phyloP scores from a whole-genome alignment of 1,140 invertebrate genomes.

The Aphelenchoides avenae region DNA sequence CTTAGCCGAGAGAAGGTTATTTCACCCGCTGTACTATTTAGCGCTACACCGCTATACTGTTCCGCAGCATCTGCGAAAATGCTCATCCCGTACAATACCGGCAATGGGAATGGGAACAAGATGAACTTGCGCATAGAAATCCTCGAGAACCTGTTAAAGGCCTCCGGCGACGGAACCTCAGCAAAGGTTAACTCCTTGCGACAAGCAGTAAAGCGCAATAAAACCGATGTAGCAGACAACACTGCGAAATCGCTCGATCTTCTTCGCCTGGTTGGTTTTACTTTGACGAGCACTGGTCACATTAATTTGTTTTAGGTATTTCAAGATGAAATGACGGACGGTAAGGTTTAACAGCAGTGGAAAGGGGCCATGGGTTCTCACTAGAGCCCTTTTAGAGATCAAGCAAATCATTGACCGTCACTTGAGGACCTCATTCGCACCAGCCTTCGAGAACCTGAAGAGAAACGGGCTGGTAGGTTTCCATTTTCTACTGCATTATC shows the following conservation, averaged over 20 bases:
- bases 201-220: conserved; percentile 45
- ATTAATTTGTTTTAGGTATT: conserved; percentile 47
- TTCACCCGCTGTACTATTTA: too few species aligned
- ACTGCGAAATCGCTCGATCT: conserved; percentile 40
- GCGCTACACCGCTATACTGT: too few species aligned
- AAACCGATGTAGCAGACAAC: conserved; percentile 48
- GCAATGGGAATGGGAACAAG: conserved; percentile 48
- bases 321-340: conserved; percentile 47
- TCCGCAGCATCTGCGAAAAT: too few species aligned
- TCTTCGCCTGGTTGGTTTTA: conserved; percentile 39
- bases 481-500: conserved; percentile 14
- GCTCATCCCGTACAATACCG: conserved; percentile 20
- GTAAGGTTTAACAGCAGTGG: too few species aligned
- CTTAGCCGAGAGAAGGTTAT: too few species aligned
- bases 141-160: conserved; percentile 39
- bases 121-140: conserved; percentile 47
- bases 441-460: conserved; percentile 54
- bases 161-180: conserved; percentile 46
- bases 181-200: conserved; percentile 49
- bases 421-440: conserved; percentile 48
- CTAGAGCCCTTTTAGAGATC: too few species aligned
- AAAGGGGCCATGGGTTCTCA: too few species aligned
- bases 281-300: too few species aligned
- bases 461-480: conserved; percentile 45
- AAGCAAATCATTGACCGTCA: conserved; percentile 55